phyloP scores from a whole-genome alignment of 2,113 vertebrate species.

The Chaenocephalus aceratus region DNA sequence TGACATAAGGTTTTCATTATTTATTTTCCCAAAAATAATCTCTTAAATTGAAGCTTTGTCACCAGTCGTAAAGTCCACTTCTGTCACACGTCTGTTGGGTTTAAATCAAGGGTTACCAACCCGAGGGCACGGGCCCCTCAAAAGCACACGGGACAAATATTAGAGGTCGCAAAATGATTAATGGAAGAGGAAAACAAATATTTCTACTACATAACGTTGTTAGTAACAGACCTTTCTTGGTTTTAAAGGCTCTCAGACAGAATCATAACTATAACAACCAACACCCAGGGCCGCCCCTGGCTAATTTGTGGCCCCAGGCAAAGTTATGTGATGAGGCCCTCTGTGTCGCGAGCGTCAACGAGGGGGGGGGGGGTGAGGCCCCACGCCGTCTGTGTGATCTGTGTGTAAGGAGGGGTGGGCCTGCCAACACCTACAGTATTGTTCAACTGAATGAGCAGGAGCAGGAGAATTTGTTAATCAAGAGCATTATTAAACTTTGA shows the following conservation, averaged over 20 bases:
- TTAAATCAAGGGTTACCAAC: neutral
- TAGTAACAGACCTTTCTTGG: neutral
- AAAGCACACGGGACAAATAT: neutral
- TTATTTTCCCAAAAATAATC: neutral
- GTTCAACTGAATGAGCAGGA: too few species aligned
- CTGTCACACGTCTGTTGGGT: neutral
- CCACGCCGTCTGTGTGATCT: too few species aligned
- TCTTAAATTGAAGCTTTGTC: neutral
- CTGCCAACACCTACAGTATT: too few species aligned
- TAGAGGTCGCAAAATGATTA: neutral
- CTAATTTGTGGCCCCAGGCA: too few species aligned
- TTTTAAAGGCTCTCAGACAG: neutral
- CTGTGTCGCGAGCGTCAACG: too few species aligned
- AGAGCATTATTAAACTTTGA: too few species aligned
- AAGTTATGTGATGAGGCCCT: too few species aligned
- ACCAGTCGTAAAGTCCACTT: neutral
- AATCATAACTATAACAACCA: too few species aligned
- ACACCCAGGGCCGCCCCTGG: too few species aligned
- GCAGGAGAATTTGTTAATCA: too few species aligned
- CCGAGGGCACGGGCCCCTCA: neutral
- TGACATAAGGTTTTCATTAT: neutral
- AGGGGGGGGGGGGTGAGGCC: too few species aligned
- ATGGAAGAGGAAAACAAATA: neutral
- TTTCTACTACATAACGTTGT: neutral
- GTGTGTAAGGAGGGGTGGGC: too few species aligned